phyloP scores from a whole-genome alignment of 1,140 invertebrate species.

The Augochlora pura region DNA sequence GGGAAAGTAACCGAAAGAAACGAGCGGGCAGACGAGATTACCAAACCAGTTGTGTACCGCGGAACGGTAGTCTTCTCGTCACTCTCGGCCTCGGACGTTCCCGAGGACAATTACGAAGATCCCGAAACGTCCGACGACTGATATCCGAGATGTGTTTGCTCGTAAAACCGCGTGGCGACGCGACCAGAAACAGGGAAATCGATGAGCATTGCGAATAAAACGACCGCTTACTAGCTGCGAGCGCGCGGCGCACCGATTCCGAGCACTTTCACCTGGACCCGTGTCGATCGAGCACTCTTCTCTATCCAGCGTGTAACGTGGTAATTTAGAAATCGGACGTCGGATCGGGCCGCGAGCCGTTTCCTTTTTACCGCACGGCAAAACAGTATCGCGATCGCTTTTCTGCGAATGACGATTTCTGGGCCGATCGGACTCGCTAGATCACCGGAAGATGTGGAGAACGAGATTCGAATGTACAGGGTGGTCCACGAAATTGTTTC shows the following conservation, averaged over 20 bases:
- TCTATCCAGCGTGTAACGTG: constrained; percentile 9
- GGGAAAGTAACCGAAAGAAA: constrained; percentile 41
- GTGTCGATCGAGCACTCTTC: constrained; percentile 36
- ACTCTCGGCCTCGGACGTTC: not conserved
- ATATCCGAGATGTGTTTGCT: not conserved
- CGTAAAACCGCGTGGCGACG: not conserved
- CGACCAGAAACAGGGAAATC: constrained; percentile 40
- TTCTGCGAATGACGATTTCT: not conserved
- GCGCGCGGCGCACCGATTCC: constrained; percentile 51
- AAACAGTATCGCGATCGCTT: not conserved
- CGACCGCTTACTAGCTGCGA: constrained; percentile 35
- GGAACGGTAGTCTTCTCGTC: not conserved
- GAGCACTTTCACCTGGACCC: constrained; percentile 50
- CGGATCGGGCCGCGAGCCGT: not conserved
- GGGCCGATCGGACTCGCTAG: too few relatives aligned
- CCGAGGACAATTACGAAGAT: too few relatives aligned
- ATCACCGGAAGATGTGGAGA: too few relatives aligned
- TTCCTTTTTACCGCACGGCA: not conserved
- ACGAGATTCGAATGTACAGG: too few relatives aligned
- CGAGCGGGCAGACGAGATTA: constrained; percentile 15
- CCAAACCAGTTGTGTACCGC: not conserved
- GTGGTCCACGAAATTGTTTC: too few relatives aligned
- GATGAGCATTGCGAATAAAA: constrained; percentile 29
- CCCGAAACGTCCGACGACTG: not conserved
- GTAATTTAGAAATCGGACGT: constrained; percentile 39